Evolutionary conservation across 2,888 invertebrate species (phyloP).

Genomic region (Stenodema calcarata): DNA sequence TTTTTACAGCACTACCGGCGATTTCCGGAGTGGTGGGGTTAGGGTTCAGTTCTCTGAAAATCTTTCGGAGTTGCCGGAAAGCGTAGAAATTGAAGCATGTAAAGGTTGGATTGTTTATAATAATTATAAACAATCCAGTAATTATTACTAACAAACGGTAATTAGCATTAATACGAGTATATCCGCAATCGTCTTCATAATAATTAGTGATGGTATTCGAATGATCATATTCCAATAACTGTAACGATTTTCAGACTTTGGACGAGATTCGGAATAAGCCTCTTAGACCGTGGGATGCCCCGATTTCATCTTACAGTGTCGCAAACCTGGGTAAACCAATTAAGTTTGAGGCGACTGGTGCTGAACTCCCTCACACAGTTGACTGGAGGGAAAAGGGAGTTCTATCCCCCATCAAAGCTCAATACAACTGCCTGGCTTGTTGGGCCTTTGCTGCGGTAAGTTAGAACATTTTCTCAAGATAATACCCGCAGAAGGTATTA

Average conservation of each 20-base stretch:
- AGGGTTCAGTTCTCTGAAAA: no score
- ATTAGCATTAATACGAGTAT: no score
- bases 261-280: not conserved
- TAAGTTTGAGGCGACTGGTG: not conserved
- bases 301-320: not conserved
- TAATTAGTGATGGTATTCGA: not conserved
- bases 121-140: no score
- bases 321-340: not conserved
- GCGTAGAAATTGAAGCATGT: no score
- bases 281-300: not conserved
- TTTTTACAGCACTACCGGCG: no score
- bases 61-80: no score
- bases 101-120: no score
- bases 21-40: no score
- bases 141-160: no score
- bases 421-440: conserved; percentile 78
- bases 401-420: conserved; percentile 89
- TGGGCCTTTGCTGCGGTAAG: conserved; percentile 89
- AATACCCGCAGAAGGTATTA: no score
- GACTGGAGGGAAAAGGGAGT: conserved; percentile 87
- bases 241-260: conserved; percentile 8
- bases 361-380: conserved; percentile 66
- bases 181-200: not conserved
- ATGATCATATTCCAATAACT: not conserved
- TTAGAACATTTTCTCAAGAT: no score